Conservation (phyloP, 2,797 vertebrate genomes). For the Holocentrus rufus region DNA sequence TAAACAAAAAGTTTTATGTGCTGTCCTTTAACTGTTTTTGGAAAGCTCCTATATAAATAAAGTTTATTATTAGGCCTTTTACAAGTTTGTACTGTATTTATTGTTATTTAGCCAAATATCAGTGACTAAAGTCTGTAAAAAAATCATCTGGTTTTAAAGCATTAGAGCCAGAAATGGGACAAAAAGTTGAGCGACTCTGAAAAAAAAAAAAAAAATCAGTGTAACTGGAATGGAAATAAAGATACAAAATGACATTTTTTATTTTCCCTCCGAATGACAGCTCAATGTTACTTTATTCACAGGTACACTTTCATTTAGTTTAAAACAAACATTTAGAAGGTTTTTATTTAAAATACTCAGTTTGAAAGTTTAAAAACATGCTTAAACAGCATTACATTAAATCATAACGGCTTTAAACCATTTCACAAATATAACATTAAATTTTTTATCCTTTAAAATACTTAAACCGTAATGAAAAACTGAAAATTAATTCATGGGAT, state of each 20-base stretch:
- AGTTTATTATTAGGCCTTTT: no score
- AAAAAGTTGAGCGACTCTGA: no score
- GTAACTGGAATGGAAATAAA: neutral
- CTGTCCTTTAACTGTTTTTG: no score
- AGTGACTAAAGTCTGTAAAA: no score
- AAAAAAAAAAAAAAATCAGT: neutral
- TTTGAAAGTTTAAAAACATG: conserved; percentile 64
- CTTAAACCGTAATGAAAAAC: conserved; percentile 21
- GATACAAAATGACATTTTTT: no score
- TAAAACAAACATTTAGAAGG: conserved; percentile 61
- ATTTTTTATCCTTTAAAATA: conserved; percentile 50
- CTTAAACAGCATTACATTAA: conserved; percentile 70
- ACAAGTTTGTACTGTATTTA: no score
- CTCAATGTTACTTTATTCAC: conserved; percentile 77
- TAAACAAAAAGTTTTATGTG: no score
- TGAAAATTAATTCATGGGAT: no score
- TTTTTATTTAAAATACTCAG: conserved; percentile 61
- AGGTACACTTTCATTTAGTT: conserved; percentile 59
- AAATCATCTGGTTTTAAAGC: no score
- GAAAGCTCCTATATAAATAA: no score
- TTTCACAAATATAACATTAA: conserved; percentile 33
- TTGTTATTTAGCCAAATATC: no score
- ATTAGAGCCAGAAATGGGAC: no score
- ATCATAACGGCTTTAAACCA: conserved; percentile 52
- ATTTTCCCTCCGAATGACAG: conserved; percentile 69